Evolutionary conservation across 2,888 invertebrate species (phyloP).

Genomic region (Rhorus exstirpatorius): DNA sequence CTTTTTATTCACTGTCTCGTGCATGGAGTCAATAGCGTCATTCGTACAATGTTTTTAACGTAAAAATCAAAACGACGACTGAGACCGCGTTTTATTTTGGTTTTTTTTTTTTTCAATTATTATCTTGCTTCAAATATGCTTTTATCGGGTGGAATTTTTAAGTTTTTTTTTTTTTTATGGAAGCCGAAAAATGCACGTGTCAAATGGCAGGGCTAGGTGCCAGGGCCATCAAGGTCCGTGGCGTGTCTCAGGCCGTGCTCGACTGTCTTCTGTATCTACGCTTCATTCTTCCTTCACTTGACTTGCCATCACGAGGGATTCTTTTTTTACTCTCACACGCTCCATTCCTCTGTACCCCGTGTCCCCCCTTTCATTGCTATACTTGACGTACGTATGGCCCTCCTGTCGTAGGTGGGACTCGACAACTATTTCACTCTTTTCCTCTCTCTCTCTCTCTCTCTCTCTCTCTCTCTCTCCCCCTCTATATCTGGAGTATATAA

Average conservation of each 20-base stretch:
- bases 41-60: slow-evolving; percentile 43
- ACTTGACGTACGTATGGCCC: slow-evolving; percentile 49
- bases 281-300: slow-evolving; percentile 79
- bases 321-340: slow-evolving; percentile 80
- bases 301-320: slow-evolving; percentile 73
- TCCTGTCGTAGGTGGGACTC: slow-evolving; percentile 51
- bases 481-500: too few species aligned
- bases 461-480: neutral
- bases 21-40: slow-evolving; percentile 56
- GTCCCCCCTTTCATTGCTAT: neutral
- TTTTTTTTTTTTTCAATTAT: slow-evolving; percentile 2
- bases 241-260: slow-evolving; percentile 80
- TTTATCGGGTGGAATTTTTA: neutral
- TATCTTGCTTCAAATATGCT: neutral
- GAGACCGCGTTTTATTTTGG: neutral
- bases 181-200: slow-evolving; percentile 73
- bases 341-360: slow-evolving; percentile 61
- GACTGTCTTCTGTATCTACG: slow-evolving; percentile 78
- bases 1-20: slow-evolving; percentile 58
- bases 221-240: slow-evolving; percentile 75
- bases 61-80: neutral
- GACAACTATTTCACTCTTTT: slow-evolving; percentile 46
- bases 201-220: slow-evolving; percentile 63
- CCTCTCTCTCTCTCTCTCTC: neutral
- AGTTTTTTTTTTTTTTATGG: slow-evolving; percentile 26